Percentiles rank a stretch among this genome's conserved stretches.
Evolutionary conservation across 2,888 invertebrate species (phyloP).

Genomic region (Eupithecia inturbata): DNA sequence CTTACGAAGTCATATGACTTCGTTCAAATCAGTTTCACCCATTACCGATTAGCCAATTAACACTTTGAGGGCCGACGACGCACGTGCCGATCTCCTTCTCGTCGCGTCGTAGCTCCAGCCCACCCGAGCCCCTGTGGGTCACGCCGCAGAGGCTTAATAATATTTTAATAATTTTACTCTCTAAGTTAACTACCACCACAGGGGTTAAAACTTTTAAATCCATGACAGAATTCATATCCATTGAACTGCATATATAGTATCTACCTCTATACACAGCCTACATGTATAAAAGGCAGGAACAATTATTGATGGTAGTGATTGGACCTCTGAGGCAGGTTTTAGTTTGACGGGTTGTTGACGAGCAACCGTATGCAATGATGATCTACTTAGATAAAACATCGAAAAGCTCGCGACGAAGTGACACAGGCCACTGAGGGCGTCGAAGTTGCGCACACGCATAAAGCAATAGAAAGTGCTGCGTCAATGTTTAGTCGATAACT

Average conservation of each 20-base stretch:
- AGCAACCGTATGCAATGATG: not conserved
- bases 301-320: not conserved
- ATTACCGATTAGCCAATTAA: not conserved
- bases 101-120: not conserved
- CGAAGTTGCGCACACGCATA: conserved; percentile 69
- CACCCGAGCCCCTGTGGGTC: not conserved
- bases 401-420: conserved; percentile 19
- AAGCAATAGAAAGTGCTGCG: conserved; percentile 79
- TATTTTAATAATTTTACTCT: not conserved
- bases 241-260: too few relatives aligned
- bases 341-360: not conserved
- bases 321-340: not conserved
- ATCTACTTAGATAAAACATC: not conserved
- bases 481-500: conserved; percentile 71
- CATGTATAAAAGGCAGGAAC: not conserved
- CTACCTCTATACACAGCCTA: not conserved
- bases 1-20: not conserved
- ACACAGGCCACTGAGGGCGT: conserved; percentile 30
- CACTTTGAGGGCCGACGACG: not conserved
- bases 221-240: not conserved
- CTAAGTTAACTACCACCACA: too few relatives aligned
- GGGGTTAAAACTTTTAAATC: not conserved
- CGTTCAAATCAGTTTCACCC: not conserved
- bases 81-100: not conserved
- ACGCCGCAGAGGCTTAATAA: not conserved